Conservation (phyloP, 1,140 invertebrate genomes). For the Hycleus cichorii region DNA sequence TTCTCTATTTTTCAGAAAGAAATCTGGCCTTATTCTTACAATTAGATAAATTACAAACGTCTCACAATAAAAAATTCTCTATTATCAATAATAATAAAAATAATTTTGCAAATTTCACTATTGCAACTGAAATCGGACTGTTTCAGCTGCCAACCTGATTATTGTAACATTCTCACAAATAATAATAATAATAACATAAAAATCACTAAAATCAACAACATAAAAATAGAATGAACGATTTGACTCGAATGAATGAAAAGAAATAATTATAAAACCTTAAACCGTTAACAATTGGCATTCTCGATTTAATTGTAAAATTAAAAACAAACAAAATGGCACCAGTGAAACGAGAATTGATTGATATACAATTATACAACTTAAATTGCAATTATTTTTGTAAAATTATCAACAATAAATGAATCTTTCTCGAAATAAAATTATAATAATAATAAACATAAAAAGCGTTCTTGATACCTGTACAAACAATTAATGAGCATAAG, state of each 20-base stretch:
- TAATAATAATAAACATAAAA: constrained; percentile 14
- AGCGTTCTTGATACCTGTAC: constrained; percentile 29
- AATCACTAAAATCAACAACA: not conserved
- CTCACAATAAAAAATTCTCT: too few species aligned
- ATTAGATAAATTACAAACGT: constrained; percentile 4
- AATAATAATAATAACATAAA: not conserved
- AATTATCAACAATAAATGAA: not conserved
- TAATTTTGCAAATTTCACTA: not conserved
- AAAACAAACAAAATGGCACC: constrained; percentile 19
- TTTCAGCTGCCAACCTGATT: constrained; percentile 23
- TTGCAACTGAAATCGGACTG: not conserved
- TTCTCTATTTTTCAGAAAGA: constrained; percentile 18
- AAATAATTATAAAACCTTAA: constrained; percentile 2
- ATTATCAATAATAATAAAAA: constrained; percentile 6
- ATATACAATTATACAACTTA: not conserved
- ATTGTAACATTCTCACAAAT: not conserved
- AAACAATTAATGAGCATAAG: constrained; percentile 37
- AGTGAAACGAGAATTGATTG: constrained; percentile 20
- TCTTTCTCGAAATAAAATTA: too few species aligned
- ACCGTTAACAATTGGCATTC: not conserved
- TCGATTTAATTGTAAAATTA: not conserved
- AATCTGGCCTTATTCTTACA: constrained; percentile 23
- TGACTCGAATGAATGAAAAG: too few species aligned
- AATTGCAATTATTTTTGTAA: constrained; percentile 5
- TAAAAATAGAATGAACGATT: too few species aligned